Evolutionary conservation across 2,888 invertebrate genomes (phyloP).

Genomic region (Folsomia candida): DNA sequence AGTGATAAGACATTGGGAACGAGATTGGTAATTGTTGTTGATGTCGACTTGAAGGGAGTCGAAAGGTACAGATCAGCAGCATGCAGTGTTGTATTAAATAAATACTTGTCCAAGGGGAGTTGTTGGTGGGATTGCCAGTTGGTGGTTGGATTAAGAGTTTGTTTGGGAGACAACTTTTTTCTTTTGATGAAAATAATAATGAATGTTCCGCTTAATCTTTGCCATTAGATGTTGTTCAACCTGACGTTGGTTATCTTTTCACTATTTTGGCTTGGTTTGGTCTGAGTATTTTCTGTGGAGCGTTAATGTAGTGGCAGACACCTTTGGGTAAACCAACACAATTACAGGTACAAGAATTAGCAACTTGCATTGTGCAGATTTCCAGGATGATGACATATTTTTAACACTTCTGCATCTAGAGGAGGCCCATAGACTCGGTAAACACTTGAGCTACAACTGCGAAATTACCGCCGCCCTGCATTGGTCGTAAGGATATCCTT

Average conservation of each 20-base stretch:
- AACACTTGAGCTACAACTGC: too few species aligned
- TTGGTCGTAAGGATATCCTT: too few species aligned
- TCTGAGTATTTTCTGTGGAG: too few species aligned
- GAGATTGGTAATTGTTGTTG: not conserved
- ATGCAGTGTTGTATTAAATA: not conserved
- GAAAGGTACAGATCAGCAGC: not conserved
- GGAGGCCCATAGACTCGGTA: too few species aligned
- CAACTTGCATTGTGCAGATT: too few species aligned
- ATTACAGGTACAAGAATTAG: too few species aligned
- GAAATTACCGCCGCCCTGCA: too few species aligned
- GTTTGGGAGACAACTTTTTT: slow-evolving; percentile 3
- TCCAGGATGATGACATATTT: too few species aligned
- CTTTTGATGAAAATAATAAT: slow-evolving; percentile 8
- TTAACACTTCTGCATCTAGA: too few species aligned
- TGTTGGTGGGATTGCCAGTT: not conserved
- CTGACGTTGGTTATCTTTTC: slow-evolving; percentile 7
- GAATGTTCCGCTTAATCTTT: slow-evolving; percentile 15
- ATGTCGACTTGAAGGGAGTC: not conserved
- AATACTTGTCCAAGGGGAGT: not conserved
- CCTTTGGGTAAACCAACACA: too few species aligned
- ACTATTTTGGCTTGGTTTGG: too few species aligned
- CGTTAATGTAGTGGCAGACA: too few species aligned
- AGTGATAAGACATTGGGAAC: not conserved
- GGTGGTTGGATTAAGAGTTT: not conserved
- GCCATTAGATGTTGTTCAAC: slow-evolving; percentile 10